Evolutionary conservation across 2,797 vertebrate genomes (phyloP), one percentile per base, ranked within the genome.

Genomic region (Spatula clypeata): DNA sequence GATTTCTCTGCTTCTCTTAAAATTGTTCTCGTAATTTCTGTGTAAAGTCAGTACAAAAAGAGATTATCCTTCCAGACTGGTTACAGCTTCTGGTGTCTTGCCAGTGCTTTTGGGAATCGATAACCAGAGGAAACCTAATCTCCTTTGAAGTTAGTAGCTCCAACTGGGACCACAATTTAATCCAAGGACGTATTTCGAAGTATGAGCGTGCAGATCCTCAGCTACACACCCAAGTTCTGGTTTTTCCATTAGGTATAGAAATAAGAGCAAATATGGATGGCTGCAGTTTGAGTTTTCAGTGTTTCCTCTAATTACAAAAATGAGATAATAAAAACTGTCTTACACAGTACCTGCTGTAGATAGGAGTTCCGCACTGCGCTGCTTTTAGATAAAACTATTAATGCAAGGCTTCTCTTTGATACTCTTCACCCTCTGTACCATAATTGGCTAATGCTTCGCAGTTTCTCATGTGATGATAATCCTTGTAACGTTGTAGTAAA

Each of bases 301-400:
- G 51, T 96, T 95, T 95, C 88, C 86, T 92, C 73, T 94, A 92
- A 93, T 95, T 93, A 95, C 64, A 80, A 81, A 93, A 94, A 67
- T 53, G 40, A 95, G 88, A 88, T 86, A 82, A 94, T 81, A 90
- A 85, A 73, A 90, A 76, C 80, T 86, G 87, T 75, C 60, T 93
- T 31, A 31, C 6, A 24, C 45, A 38, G 34, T 58, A 61, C 45
- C 65, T 94, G 55, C 85, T 90, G 6, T 65, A 76, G 66, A 69
- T 0, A 1, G 66, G 58, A 64, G 27, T 86, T 94, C 82, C 82
- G 53, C 66, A 0, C 42, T 86, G 82, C 57, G 83, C 90, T 95
- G 9, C 93, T 93, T 93, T 83, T 80, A 93, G 55, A 40, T 84
- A 76, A 80, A 90, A 80, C 45, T 74, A 20, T 77, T 94, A 79